Evolutionary conservation across 2,888 invertebrate species (phyloP), one percentile per base, ranked within the genome.

Genomic region (Heliconius ismenius): DNA sequence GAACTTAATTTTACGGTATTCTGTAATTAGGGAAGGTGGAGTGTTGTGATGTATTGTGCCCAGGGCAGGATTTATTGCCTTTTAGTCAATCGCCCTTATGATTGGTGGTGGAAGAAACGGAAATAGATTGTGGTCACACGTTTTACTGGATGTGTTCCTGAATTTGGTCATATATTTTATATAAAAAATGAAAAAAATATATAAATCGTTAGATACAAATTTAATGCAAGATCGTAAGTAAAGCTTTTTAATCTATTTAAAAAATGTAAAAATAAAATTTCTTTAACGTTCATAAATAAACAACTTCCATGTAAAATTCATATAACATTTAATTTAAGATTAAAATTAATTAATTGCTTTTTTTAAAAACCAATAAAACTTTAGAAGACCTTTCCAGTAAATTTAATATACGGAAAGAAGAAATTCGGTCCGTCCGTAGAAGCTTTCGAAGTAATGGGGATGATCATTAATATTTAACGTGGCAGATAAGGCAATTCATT

Each of bases 391-490:
- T 13, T 76, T 78, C 76, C 54, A 78, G 72, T 39, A 15, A 39
- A 54, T 21, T 58, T 63, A 26, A 43, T 63, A n/a, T 60, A 73
- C 24, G 18, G 73, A 62, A 62, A 63, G 73, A 39, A 73, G 43
- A 69, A 63, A 28, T 79, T 76, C 69, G 74, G 78, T 78, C 68
- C 49, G 68, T 73, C 68, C 79, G 81, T 84, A 87, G 86, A 86
- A 86, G 85, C 88, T 87, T 83, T 86, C 81, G 73, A 79, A 81
- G 82, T 89, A 89, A 89, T 88, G 85, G 88, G 86, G 84, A 83
- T 83, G 84, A 85, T 86, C 87, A 86, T 90, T 87, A 88, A 89
- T 89, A 89, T 88, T 89, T 85, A 83, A 87, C 81, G 83, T 82
- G 77, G 83, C 79, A 85, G 86, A 88, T 87, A 88, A 85, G 80